Conservation (phyloP, 2,797 vertebrate genomes). For the Gymnothorax reevesii region DNA sequence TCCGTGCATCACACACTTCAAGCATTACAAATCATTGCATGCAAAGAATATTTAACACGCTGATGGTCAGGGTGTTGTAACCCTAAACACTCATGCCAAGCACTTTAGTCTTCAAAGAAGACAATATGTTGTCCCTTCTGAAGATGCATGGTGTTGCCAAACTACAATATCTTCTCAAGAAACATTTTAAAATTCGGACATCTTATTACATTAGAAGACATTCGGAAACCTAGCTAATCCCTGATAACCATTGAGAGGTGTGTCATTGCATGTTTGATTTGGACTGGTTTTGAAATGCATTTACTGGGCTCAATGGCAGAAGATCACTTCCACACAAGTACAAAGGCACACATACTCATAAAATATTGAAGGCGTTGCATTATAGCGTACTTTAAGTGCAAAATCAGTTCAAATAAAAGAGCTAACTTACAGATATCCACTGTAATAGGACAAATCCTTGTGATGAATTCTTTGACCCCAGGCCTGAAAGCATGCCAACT, state of each 20-base stretch:
- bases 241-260: background rate
- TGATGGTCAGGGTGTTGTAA: background rate
- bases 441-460: background rate
- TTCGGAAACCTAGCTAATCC: too few relatives aligned
- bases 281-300: background rate
- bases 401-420: background rate
- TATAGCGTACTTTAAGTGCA: background rate
- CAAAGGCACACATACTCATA: background rate
- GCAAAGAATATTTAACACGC: background rate
- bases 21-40: too few relatives aligned
- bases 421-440: background rate
- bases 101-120: background rate
- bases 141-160: background rate
- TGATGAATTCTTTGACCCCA: background rate
- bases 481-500: too few relatives aligned
- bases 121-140: background rate
- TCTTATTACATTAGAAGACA: background rate
- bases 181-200: background rate
- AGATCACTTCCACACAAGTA: background rate
- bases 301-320: background rate
- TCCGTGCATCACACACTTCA: too few relatives aligned
- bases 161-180: background rate
- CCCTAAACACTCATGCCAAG: background rate
- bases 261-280: background rate
- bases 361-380: background rate